Evolutionary conservation across 2,888 invertebrate genomes (phyloP), one percentile per base, ranked within the genome.

Genomic region (Eupeodes latifasciatus): DNA sequence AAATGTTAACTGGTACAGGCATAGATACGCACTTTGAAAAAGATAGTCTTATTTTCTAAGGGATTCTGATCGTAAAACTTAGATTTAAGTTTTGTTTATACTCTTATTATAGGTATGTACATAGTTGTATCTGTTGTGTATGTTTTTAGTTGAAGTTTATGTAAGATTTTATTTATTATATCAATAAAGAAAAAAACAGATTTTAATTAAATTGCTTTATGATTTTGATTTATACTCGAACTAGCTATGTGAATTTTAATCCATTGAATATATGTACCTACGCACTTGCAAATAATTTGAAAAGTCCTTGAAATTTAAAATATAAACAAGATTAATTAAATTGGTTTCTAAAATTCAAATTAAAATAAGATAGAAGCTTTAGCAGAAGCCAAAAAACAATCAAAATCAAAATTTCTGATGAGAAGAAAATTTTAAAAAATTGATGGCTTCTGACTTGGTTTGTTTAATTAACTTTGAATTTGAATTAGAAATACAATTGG

Each of bases 1-100:
- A 44, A 44, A 36, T 40, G 9, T 62, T 61, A 10, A 61, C 61
- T 16, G 57, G 19, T 57, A 1, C 5, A 51, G 40, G 40, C 9
- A 9, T 5, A 61, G 61, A 36, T 61, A 27, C 12, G 9, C 12
- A 36, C 34, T 61, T 61, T 36, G 9, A n/a, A 10, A n/a, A 36
- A 36, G 61, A 61, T 61, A 36, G 9, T 36, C 6, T 14, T 34
- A 36, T 61, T 61, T 1, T 34, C 2, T 6, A n/a, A 36, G 0
- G 36, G 36, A 61, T n/a, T 36, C 14, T n/a, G n/a, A 1, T 27
- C 36, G n/a, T 36, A 36, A 61, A n/a, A 61, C 61, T 61, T n/a
- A n/a, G 61, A 36, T n/a, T 61, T 36, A 61, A 61, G 61, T 61
- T 61, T 61, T 61, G 61, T 61, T 61, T 61, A 61, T 61, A 27